Evolutionary conservation across 2,797 vertebrate species (phyloP).

Genomic region (Schizothorax lantsangensis): DNA sequence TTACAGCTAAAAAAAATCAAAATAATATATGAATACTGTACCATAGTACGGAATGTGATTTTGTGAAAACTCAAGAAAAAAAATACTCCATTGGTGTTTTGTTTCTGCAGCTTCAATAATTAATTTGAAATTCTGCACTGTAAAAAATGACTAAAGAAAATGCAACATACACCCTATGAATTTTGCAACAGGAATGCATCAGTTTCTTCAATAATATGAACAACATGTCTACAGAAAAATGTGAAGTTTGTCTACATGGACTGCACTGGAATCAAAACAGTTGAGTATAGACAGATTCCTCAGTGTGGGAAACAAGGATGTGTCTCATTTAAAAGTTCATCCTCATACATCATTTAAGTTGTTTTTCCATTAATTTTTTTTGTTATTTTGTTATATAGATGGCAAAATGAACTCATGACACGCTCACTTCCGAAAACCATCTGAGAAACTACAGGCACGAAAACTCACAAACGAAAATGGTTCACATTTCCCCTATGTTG

Average conservation of each 20-base stretch:
- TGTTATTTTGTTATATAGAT: constrained; percentile 6
- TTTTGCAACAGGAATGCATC: constrained; percentile 40
- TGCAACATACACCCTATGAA: constrained; percentile 30
- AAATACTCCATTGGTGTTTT: background rate
- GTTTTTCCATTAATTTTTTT: background rate
- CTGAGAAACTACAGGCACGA: background rate
- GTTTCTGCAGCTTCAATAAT: constrained; percentile 24
- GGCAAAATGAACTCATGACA: background rate
- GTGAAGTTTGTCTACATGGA: constrained; percentile 4
- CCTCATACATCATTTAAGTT: background rate
- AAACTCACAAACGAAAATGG: background rate
- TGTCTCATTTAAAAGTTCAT: constrained; percentile 12
- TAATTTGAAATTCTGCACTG: constrained; percentile 22
- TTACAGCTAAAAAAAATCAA: background rate
- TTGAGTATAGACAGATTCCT: background rate
- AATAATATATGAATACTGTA: background rate
- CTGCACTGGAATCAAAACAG: background rate
- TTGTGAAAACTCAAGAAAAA: background rate
- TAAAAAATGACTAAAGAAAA: constrained; percentile 37
- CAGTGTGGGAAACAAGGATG: background rate
- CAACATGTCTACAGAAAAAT: constrained; percentile 2
- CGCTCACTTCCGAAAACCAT: background rate
- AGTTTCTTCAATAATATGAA: constrained; percentile 19
- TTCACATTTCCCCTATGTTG: background rate
- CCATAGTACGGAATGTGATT: background rate